These are phyloP conservation scores for Ormyrus rosae DNA, from an alignment of 2,888 invertebrate genomes.

Conservation along the genomic window DNA sequence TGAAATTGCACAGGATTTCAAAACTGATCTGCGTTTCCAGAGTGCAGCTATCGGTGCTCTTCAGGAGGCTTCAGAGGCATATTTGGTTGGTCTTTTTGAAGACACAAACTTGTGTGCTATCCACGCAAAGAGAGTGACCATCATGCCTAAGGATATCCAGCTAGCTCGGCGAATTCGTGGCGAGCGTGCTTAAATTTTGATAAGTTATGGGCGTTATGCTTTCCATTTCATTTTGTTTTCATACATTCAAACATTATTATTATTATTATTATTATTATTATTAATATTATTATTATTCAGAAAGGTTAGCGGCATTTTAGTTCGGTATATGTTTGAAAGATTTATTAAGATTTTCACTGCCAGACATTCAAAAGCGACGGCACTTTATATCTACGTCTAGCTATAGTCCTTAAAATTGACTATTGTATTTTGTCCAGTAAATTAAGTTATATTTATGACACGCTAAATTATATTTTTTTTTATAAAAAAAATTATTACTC, in stretches of 20 bases:
- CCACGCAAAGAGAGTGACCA: conserved; percentile 94
- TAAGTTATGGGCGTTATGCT: conserved; percentile 42
- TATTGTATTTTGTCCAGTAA: conserved; percentile 44
- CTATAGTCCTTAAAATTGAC: conserved; percentile 24
- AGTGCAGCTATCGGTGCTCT: conserved; percentile 95
- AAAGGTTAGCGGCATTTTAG: conserved; percentile 58
- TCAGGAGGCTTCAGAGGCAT: conserved; percentile 94
- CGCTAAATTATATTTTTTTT: conserved; percentile 51
- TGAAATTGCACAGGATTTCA: conserved; percentile 98
- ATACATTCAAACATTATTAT: conserved; percentile 61
- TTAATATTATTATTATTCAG: conserved; percentile 44
- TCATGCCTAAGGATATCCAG: conserved; percentile 99
- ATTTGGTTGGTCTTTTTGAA: conserved; percentile 92
- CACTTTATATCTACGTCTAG: conserved; percentile 44
- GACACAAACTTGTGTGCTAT: conserved; percentile 99
- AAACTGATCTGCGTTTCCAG: conserved; percentile 96
- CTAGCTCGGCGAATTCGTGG: conserved; percentile 97
- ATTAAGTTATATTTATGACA: conserved; percentile 47
- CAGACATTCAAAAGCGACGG: conserved; percentile 60
- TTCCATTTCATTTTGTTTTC: conserved; percentile 62
- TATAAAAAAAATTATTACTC: conserved; percentile 18
- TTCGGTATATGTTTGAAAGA: conserved; percentile 61
- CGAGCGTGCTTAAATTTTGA: conserved; percentile 87
- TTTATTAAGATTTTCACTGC: conserved; percentile 68
- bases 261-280: conserved; percentile 46